Conservation (phyloP, 1,140 invertebrate species). For the Achatina immaculata region DNA sequence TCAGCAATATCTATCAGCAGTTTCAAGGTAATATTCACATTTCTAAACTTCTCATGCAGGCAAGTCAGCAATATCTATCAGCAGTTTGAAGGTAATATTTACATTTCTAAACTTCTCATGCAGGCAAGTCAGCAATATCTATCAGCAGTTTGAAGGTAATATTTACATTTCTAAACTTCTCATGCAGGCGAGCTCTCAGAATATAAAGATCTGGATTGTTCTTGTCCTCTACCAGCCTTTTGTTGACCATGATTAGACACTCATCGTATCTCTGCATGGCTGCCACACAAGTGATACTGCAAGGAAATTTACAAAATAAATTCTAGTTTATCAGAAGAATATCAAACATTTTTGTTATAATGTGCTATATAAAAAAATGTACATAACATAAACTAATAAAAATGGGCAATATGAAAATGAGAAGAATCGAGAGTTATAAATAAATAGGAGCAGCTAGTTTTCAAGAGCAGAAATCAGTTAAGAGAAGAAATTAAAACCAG, state of each 20-base stretch:
- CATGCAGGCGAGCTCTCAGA: constrained; percentile 67
- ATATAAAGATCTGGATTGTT: constrained; percentile 69
- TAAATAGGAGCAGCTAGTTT: background rate
- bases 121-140: too few species aligned
- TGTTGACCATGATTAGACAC: constrained; percentile 68
- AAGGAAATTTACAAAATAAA: constrained; percentile 26
- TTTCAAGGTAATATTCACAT: too few species aligned
- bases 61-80: too few species aligned
- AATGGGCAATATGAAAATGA: too few species aligned
- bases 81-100: too few species aligned
- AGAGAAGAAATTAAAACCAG: constrained; percentile 2
- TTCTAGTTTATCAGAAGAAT: background rate
- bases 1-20: too few species aligned
- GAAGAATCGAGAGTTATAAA: too few species aligned
- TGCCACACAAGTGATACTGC: constrained; percentile 69
- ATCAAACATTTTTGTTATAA: background rate
- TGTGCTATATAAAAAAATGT: background rate
- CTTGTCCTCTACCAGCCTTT: constrained; percentile 62
- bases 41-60: too few species aligned
- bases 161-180: constrained; percentile 69
- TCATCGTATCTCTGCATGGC: constrained; percentile 67
- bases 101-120: too few species aligned
- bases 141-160: too few species aligned
- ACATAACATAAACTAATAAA: too few species aligned
- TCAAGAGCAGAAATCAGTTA: background rate